A percentile compares a stretch with the other conserved stretches of the same genome.
Evolutionary conservation across 2,888 invertebrate species (phyloP).

Genomic region (Tridacna gigas): DNA sequence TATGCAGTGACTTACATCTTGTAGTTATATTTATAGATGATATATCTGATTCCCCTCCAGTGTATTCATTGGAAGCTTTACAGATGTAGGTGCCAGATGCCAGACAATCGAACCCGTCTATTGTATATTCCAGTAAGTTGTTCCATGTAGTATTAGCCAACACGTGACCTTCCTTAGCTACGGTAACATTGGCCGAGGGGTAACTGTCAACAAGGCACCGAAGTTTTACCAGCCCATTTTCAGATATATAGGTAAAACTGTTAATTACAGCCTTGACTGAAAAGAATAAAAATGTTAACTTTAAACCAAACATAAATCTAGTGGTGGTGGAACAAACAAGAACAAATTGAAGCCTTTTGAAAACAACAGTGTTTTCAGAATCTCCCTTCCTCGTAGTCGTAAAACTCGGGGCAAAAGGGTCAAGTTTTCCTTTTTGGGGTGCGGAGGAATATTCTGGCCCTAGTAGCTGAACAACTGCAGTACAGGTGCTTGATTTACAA

Average conservation of each 20-base stretch:
- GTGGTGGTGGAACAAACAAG: too few relatives aligned
- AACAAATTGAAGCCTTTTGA: too few relatives aligned
- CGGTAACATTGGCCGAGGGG: not conserved
- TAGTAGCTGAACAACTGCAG: too few relatives aligned
- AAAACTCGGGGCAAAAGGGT: too few relatives aligned
- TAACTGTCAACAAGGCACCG: not conserved
- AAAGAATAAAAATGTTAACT: not conserved
- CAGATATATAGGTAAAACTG: not conserved
- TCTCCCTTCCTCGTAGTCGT: too few relatives aligned
- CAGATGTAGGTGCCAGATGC: not conserved
- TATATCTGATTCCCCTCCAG: not conserved
- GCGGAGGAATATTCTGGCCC: too few relatives aligned
- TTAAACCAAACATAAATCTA: too few relatives aligned
- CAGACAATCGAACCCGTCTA: not conserved
- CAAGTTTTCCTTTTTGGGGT: too few relatives aligned
- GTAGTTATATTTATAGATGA: not conserved
- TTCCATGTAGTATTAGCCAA: not conserved
- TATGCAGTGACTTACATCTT: not conserved
- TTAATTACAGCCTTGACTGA: slow-evolving; percentile 7
- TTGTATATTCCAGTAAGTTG: not conserved
- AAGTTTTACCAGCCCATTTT: not conserved
- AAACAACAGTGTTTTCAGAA: too few relatives aligned
- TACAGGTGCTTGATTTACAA: too few relatives aligned
- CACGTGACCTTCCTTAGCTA: not conserved
- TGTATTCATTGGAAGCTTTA: slow-evolving; percentile 4